Evolutionary conservation across 2,888 invertebrate genomes (phyloP).

Genomic region (Brassicogethes aeneus): DNA sequence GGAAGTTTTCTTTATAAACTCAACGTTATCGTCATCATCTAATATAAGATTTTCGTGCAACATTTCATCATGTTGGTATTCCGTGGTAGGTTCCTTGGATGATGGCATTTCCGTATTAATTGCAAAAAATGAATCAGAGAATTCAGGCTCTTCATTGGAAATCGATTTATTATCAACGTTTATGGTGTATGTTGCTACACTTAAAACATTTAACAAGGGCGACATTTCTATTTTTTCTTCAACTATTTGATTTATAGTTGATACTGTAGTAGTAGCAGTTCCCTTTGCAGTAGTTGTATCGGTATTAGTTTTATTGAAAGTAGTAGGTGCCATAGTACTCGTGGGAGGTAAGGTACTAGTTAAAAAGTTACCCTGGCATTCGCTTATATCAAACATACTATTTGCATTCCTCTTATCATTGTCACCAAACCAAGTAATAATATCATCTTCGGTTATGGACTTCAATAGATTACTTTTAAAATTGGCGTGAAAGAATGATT

Average conservation of each 20-base stretch:
- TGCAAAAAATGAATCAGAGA: neutral
- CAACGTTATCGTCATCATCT: constrained; percentile 9
- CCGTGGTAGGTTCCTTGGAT: neutral
- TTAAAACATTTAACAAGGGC: constrained; percentile 22
- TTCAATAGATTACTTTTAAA: constrained; percentile 50
- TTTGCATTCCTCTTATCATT: constrained; percentile 39
- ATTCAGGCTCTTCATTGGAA: constrained; percentile 7
- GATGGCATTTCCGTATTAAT: neutral
- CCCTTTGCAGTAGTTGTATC: neutral
- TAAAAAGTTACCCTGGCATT: constrained; percentile 7
- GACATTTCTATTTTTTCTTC: constrained; percentile 14
- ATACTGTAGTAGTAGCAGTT: constrained; percentile 4
- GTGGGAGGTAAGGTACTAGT: neutral
- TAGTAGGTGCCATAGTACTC: neutral
- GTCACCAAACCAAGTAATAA: constrained; percentile 59
- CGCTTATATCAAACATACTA: constrained; percentile 11
- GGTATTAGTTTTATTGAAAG: neutral
- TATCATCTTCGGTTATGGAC: constrained; percentile 56
- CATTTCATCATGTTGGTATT: constrained; percentile 1
- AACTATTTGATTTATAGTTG: constrained; percentile 7
- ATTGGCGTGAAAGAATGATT: constrained; percentile 55
- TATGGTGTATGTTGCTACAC: constrained; percentile 28
- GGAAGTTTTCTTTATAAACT: no score
- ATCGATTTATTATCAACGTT: constrained; percentile 28
- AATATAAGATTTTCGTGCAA: constrained; percentile 18